Base-by-base conservation (phyloP, 2,888 invertebrate genomes). In the Apotomis capreana region DNA sequence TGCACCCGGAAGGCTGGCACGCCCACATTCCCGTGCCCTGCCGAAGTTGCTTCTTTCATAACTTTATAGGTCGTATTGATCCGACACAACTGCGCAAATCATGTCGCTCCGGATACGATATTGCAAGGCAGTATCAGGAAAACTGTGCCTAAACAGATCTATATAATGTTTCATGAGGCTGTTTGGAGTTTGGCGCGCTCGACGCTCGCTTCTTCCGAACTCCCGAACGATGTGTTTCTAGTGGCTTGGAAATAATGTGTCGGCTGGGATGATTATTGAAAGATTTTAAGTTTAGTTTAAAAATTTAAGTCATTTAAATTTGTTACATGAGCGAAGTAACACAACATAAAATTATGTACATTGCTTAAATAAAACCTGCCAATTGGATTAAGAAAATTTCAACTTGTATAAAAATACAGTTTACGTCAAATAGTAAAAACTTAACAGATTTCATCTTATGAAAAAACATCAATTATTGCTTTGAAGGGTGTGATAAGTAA, bases 41-140 rank as follows among this genome's bases (percentile, higher is more conserved):
- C 90, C 90, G 87, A 92, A 92, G 87, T 92, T 91, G 88, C 91
- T 90, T 89, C 90, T 92, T 92, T 92, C 92, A 92, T 92, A 92
- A 92, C 91, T 92, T 90, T 87, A 90, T 88, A 88, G 87, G 88
- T 83, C 80, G 89, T 92, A 92, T 92, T 90, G 92, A 92, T 92
- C 92, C 92, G 89, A 88, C 89, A 89, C 86, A 89, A 90, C 90
- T 91, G 91, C 92, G 92, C 92, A 89, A 90, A 90, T 91, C 90
- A 90, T 88, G 87, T 87, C 85, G 84, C 87, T 87, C 82, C 74
- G 70, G 64, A 69, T 69, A 74, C 78, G 76, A 79, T 78, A 79
- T 79, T 80, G 81, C 81, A 81, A 78, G 77, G 76, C 73, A 71
- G 74, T 75, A 77, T 75, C 70, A 77, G 77, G 79, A 80, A 78